Evolutionary conservation across 2,113 vertebrate genomes (phyloP).

Genomic region (Burhinus bistriatus): DNA sequence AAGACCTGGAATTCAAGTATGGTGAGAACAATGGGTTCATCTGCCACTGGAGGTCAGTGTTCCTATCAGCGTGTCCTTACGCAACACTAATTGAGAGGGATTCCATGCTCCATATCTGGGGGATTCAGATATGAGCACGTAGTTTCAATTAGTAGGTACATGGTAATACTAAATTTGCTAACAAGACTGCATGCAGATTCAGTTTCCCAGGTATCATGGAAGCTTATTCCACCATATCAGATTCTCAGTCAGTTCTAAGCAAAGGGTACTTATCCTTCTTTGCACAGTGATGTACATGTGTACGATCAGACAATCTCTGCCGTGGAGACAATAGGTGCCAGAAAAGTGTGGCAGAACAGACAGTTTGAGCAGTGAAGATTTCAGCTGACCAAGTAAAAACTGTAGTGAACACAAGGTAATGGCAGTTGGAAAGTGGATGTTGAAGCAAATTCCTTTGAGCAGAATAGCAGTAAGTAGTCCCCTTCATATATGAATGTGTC

Average conservation of each 20-base stretch:
- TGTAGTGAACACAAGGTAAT: not conserved
- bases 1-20: constrained; percentile 77
- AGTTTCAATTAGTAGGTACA: not conserved
- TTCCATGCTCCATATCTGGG: not conserved
- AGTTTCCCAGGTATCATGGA: not conserved
- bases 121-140: not conserved
- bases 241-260: not conserved
- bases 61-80: not conserved
- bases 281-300: not conserved
- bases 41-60: constrained; percentile 72
- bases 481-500: not conserved
- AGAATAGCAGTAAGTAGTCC: not conserved
- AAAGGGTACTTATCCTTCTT: not conserved
- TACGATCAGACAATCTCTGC: not conserved
- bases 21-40: constrained; percentile 70
- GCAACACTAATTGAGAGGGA: not conserved
- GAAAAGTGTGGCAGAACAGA: not conserved
- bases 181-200: not conserved
- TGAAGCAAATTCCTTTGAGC: not conserved
- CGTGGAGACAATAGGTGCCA: not conserved
- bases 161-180: not conserved
- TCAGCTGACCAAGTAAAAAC: not conserved
- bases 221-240: not conserved
- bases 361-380: not conserved
- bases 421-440: not conserved